A percentile compares a stretch with the other conserved stretches of the same genome.
These are phyloP conservation scores for Brachypalpus laphriformis DNA, from an alignment of 2,888 invertebrate genomes.

Conservation along the genomic window DNA sequence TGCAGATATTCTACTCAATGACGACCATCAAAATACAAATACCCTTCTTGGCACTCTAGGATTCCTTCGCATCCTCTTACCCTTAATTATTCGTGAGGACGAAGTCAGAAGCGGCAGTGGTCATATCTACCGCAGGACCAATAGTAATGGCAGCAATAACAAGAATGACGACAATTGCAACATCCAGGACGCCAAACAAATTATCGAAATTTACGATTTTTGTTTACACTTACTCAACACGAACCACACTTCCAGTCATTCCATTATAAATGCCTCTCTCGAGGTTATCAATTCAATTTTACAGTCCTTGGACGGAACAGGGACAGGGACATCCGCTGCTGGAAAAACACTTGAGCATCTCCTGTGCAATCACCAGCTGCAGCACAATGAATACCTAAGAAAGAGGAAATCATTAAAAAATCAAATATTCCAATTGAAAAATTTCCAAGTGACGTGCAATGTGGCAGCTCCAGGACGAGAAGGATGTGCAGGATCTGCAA, in stretches of 20 bases:
- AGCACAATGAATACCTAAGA: constrained; percentile 82
- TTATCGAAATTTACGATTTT: constrained; percentile 89
- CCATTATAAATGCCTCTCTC: constrained; percentile 93
- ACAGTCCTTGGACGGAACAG: constrained; percentile 77
- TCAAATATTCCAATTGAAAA: constrained; percentile 83
- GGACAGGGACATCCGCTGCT: constrained; percentile 74
- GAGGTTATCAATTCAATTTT: constrained; percentile 85
- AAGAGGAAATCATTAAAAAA: constrained; percentile 83
- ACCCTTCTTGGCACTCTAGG: constrained; percentile 87
- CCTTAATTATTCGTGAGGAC: constrained; percentile 83
- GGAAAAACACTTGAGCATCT: constrained; percentile 79
- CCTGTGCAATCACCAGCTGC: constrained; percentile 81
- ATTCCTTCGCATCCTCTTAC: constrained; percentile 86
- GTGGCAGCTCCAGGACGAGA: constrained; percentile 48
- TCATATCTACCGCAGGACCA: constrained; percentile 40
- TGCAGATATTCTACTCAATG: constrained; percentile 79
- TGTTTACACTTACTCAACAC: constrained; percentile 88
- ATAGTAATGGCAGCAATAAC: constrained; percentile 21
- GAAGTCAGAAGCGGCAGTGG: constrained; percentile 14
- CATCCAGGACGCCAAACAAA: constrained; percentile 79
- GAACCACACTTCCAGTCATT: constrained; percentile 90
- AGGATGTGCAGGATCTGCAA: not conserved
- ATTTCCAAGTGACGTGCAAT: constrained; percentile 79
- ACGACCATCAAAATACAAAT: constrained; percentile 82
- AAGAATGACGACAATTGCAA: constrained; percentile 54